Base-by-base conservation (phyloP, 2,888 invertebrate species). In the Acholoe squamosa region DNA sequence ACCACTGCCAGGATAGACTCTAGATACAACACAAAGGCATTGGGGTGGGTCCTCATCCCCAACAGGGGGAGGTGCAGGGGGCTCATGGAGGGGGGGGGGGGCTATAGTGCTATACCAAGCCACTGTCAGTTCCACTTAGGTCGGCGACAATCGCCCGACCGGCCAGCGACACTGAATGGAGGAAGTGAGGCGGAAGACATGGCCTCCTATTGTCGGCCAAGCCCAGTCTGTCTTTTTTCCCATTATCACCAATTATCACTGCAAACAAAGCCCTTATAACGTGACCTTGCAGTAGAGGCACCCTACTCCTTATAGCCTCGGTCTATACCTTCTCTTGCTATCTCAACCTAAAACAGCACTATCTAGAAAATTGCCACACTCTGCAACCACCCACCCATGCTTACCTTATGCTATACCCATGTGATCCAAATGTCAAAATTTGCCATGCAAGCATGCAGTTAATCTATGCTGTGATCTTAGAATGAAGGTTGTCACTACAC, bases 221-320 rank as follows among this genome's bases (percentile, higher is more conserved):
- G 43, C 84, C 84, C 76, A 5, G 86, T 54, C 86, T 86, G 86
- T 86, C 86, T 86, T 86, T 86, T 86, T 86, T 54, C 86, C 86
- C 56, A 86, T 86, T 86, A 86, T 86, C 86, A 54, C 86, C 86
- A 86, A 86, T 86, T 86, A 86, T 86, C 86, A 86, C 28, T 28
- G 86, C 86, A 86, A 86, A 86, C 86, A 86, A 86, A 86, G 86
- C 52, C 86, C 51, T 86, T 86, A 34, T 86, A n/a, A 86, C 28
- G 54, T 28, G 86, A 54, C 86, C 86, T 22, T 54, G 33, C n/a
- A 25, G 86, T 52, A 28, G 43, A 76, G 76, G 76, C 28, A 31
- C 28, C 76, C 31, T 16, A 16, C 25, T 19, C 76, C 76, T 76
- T 31, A 19, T 76, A 25, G n/a, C 31, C 76, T 71, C 25, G 22